Evolutionary conservation across 2,797 vertebrate genomes (phyloP), one percentile per base, ranked within the genome.

Genomic region (Poecile montanus): DNA sequence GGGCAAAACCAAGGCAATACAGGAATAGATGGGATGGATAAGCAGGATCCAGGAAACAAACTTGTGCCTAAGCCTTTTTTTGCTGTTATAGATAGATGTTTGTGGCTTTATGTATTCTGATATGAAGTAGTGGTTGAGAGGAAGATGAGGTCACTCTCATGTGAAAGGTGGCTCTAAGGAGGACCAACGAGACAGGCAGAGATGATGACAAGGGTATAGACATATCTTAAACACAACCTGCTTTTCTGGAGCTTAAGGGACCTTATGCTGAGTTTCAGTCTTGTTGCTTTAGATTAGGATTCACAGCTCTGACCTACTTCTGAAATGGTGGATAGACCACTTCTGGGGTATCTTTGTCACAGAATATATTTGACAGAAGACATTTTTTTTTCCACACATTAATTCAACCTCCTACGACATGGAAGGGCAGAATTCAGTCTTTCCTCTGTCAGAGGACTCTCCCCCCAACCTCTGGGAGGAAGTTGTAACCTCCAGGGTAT

Each of bases 221-320:
- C 16, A 3, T 16, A 27, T 65, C 72, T 91, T 83, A 72, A 88
- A 68, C 22, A n/a, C 38, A 67, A 61, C 23, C 13, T 8, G 6
- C 68, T 72, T 70, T 47, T 50, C 72, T 91, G 62, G 32, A 62
- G 77, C 19, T 85, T 74, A 58, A 58, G 76, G 16, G 25, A 60
- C n/a, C 47, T 88, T 77, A 77, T 77, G 50, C 23, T 86, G 58
- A 40, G 15, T 77, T 80, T 47, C 61, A 71, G 68, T 73, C 19
- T 5, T 83, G 82, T 75, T 94, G 38, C 34, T 77, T 92, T 84
- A 70, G 50, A 86, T 92, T 88, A 92, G 40, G 65, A 93, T 89
- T 93, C 89, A 89, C 53, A 78, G 21, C 36, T 86, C 82, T 89
- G 85, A 78, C 54, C 68, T 88, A 51, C 54, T 89, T 96, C 34